These are phyloP conservation scores for Microtus agrestis DNA, from an alignment of 2,797 vertebrate species.

Conservation along the genomic window DNA sequence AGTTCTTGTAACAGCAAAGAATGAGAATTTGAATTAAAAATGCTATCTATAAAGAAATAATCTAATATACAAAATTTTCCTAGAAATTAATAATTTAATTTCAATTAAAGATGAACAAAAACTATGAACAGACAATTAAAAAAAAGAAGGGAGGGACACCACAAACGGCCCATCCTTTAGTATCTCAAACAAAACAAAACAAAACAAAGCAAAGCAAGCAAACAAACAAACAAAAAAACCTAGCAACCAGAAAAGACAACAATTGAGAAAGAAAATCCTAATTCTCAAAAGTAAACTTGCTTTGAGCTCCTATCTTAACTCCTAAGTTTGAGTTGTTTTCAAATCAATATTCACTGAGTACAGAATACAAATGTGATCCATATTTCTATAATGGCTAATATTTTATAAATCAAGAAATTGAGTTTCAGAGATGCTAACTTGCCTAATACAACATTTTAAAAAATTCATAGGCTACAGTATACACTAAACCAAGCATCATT, in stretches of 20 bases:
- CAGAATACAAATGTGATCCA: conserved; percentile 13
- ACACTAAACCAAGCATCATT: background rate
- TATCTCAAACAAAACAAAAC: background rate
- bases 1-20: conserved; percentile 40
- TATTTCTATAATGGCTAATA: conserved; percentile 24
- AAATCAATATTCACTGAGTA: conserved; percentile 34
- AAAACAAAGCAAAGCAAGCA: background rate
- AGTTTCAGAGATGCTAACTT: conserved; percentile 18
- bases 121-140: conserved; percentile 38
- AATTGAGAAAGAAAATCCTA: conserved; percentile 6
- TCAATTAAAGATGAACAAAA: conserved; percentile 40
- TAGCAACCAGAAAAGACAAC: background rate
- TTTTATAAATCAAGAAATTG: conserved; percentile 60
- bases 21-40: background rate
- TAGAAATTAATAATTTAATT: conserved; percentile 62
- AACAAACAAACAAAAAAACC: background rate
- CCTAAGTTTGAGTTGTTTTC: conserved; percentile 15
- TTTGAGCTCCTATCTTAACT: conserved; percentile 28
- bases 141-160: conserved; percentile 28
- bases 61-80: conserved; percentile 41
- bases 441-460: background rate
- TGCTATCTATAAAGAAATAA: conserved; percentile 43
- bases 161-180: conserved; percentile 22
- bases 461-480: background rate
- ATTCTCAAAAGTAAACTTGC: conserved; percentile 1